These are phyloP conservation scores for Gryllus bimaculatus DNA, from an alignment of 1,140 invertebrate genomes.

Conservation along the genomic window DNA sequence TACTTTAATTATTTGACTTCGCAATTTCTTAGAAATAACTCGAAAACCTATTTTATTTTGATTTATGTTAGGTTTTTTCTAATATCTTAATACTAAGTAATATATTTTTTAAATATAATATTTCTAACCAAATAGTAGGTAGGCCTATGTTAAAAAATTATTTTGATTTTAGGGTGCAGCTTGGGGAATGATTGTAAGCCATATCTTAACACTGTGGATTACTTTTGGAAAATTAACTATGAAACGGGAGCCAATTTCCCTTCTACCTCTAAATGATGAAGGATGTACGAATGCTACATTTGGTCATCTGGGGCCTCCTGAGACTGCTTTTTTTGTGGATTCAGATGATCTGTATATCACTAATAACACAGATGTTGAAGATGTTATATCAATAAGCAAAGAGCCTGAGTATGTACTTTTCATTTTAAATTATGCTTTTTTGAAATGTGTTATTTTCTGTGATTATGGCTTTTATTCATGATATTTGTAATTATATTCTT, in stretches of 20 bases:
- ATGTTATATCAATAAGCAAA: neutral
- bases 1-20: neutral
- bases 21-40: too few relatives aligned
- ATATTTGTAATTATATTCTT: neutral
- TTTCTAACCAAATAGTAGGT: neutral
- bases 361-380: neutral
- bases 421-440: neutral
- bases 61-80: neutral
- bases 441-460: neutral
- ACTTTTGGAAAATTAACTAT: conserved; percentile 49
- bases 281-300: conserved; percentile 56
- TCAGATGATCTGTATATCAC: neutral
- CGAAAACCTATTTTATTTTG: neutral
- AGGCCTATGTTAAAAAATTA: neutral
- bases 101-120: neutral
- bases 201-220: conserved; percentile 53
- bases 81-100: neutral
- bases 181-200: conserved; percentile 53
- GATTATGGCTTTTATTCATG: neutral
- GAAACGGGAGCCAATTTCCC: conserved; percentile 33
- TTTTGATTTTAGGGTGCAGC: conserved; percentile 44
- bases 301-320: conserved; percentile 29
- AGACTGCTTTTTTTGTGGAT: neutral
- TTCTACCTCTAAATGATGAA: conserved; percentile 46
- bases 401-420: neutral